Conservation (phyloP, 1,140 invertebrate species). For the Wasmannia auropunctata region DNA sequence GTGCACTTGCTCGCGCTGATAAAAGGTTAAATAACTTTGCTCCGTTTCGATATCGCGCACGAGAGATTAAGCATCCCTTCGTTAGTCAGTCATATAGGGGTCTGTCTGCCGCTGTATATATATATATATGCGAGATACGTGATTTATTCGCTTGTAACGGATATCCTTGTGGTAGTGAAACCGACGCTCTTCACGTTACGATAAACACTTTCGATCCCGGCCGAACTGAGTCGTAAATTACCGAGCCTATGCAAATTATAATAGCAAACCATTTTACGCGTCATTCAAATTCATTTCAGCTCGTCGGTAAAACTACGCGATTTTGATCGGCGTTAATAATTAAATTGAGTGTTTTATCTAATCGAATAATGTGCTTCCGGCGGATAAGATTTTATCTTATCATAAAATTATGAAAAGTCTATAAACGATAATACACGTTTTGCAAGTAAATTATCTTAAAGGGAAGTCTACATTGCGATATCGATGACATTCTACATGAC, state of each 20-base stretch:
- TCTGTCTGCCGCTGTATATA: background rate
- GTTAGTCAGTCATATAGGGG: conserved; percentile 3
- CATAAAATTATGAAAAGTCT: background rate
- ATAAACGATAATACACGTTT: conserved; percentile 8
- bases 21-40: conserved; percentile 63
- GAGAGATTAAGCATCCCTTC: conserved; percentile 49
- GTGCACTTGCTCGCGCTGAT: conserved; percentile 17
- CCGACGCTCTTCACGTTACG: background rate
- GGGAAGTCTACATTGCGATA: background rate
- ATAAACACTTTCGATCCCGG: conserved; percentile 18
- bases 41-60: conserved; percentile 37
- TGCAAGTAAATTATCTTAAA: conserved; percentile 33
- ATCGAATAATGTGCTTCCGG: background rate
- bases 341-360: background rate
- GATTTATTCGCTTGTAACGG: background rate
- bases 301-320: background rate
- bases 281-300: background rate
- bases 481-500: background rate
- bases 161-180: background rate
- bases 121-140: background rate
- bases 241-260: background rate
- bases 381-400: conserved; percentile 43
- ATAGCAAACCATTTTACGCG: background rate
- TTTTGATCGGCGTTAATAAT: background rate
- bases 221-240: background rate